Conservation (phyloP, 2,888 invertebrate species). For the Keiferia lycopersicella region DNA sequence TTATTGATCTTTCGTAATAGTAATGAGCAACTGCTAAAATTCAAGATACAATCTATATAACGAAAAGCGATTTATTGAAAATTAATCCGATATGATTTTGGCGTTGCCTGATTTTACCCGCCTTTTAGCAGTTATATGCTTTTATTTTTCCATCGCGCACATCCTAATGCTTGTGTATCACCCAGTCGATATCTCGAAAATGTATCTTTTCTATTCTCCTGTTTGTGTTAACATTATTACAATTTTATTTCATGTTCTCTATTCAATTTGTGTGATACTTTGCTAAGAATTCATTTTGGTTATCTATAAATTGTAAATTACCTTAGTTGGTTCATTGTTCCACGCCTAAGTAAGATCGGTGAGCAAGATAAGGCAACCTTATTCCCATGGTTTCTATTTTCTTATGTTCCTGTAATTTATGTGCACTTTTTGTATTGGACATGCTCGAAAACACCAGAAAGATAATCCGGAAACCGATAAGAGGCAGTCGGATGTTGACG, state of each 20-base stretch:
- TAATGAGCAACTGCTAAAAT: too few relatives aligned
- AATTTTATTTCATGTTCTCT: constrained; percentile 9
- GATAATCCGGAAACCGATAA: constrained; percentile 66
- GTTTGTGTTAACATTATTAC: constrained; percentile 37
- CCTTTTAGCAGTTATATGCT: neutral
- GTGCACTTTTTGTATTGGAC: constrained; percentile 73
- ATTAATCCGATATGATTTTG: too few relatives aligned
- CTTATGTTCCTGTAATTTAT: constrained; percentile 60
- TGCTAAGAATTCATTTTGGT: neutral
- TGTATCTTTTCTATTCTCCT: neutral
- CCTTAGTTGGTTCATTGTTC: constrained; percentile 36
- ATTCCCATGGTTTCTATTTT: constrained; percentile 36
- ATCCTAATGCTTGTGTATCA: neutral
- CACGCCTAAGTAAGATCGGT: constrained; percentile 79
- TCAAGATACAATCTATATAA: too few relatives aligned
- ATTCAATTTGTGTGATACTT: neutral
- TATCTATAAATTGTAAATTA: constrained; percentile 23
- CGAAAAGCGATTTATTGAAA: too few relatives aligned
- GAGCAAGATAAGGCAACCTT: constrained; percentile 51
- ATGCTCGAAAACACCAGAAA: constrained; percentile 69
- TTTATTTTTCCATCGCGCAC: neutral
- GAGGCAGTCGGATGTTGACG: constrained; percentile 84
- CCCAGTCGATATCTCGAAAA: neutral
- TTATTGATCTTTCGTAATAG: too few relatives aligned
- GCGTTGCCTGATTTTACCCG: too few relatives aligned